Percentiles rank a stretch among this genome's conserved stretches.
Conservation (phyloP, 2,888 invertebrate species). For the Drosophila nigritarsus region DNA sequence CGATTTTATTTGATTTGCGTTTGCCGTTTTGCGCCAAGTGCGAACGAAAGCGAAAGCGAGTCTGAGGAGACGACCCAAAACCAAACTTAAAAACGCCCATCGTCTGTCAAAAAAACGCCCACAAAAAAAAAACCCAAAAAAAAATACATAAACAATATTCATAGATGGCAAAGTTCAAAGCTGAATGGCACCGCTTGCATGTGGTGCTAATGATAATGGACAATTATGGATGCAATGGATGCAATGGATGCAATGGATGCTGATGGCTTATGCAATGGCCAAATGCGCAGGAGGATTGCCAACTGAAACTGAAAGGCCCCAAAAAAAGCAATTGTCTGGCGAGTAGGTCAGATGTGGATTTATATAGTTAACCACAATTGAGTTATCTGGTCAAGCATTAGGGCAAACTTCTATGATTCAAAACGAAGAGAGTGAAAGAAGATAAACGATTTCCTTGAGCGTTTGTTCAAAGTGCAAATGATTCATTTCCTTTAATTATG, state of each 20-base stretch:
- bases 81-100: slow-evolving; percentile 1
- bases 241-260: too few species aligned
- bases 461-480: slow-evolving; percentile 55
- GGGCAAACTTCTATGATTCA: not conserved
- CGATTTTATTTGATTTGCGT: slow-evolving; percentile 77
- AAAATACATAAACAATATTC: not conserved
- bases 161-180: slow-evolving; percentile 66
- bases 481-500: slow-evolving; percentile 70
- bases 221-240: slow-evolving; percentile 50
- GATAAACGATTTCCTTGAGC: slow-evolving; percentile 7
- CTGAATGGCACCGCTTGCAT: slow-evolving; percentile 46
- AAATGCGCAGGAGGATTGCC: slow-evolving; percentile 6
- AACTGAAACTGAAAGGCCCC: slow-evolving; percentile 31
- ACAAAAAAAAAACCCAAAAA: not conserved
- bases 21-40: slow-evolving; percentile 27
- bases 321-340: slow-evolving; percentile 10
- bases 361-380: not conserved
- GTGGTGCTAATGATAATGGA: slow-evolving; percentile 67
- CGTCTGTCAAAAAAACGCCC: slow-evolving; percentile 1
- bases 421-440: not conserved
- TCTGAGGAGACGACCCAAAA: not conserved
- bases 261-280: slow-evolving; percentile 49
- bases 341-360: not conserved
- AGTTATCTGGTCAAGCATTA: not conserved
- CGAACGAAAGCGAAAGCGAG: slow-evolving; percentile 68